phyloP scores from a whole-genome alignment of 2,888 invertebrate species.

The Andrena bicolor region DNA sequence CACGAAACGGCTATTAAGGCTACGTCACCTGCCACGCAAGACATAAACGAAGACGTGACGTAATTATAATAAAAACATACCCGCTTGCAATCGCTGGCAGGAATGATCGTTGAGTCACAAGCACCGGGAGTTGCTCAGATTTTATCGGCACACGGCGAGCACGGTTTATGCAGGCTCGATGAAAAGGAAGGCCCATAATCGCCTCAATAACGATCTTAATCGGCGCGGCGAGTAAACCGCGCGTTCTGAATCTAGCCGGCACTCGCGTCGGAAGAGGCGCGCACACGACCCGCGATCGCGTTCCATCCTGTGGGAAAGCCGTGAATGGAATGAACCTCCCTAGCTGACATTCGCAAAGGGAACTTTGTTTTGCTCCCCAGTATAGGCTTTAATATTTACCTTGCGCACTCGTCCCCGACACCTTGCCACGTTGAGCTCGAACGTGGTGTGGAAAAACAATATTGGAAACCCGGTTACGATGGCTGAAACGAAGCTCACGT shows the following conservation, averaged over 20 bases:
- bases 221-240: slow-evolving; percentile 17
- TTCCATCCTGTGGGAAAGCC: slow-evolving; percentile 66
- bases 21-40: not conserved
- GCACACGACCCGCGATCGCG: slow-evolving; percentile 1
- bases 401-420: not conserved
- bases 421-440: not conserved
- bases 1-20: no score
- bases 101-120: slow-evolving; percentile 14
- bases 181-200: slow-evolving; percentile 60
- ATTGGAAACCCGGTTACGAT: slow-evolving; percentile 9
- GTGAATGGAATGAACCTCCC: slow-evolving; percentile 57
- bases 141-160: not conserved
- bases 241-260: slow-evolving; percentile 29
- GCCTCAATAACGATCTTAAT: slow-evolving; percentile 56
- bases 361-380: slow-evolving; percentile 41
- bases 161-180: slow-evolving; percentile 47
- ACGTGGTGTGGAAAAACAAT: slow-evolving; percentile 12
- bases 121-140: not conserved
- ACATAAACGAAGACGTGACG: not conserved
- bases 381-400: slow-evolving; percentile 36
- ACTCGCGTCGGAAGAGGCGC: not conserved
- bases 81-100: slow-evolving; percentile 15
- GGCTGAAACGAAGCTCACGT: not conserved
- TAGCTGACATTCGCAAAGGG: slow-evolving; percentile 40
- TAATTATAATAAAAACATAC: slow-evolving; percentile 9